These are phyloP conservation scores for Calameuta filiformis DNA, from an alignment of 2,888 invertebrate genomes.

Conservation along the genomic window DNA sequence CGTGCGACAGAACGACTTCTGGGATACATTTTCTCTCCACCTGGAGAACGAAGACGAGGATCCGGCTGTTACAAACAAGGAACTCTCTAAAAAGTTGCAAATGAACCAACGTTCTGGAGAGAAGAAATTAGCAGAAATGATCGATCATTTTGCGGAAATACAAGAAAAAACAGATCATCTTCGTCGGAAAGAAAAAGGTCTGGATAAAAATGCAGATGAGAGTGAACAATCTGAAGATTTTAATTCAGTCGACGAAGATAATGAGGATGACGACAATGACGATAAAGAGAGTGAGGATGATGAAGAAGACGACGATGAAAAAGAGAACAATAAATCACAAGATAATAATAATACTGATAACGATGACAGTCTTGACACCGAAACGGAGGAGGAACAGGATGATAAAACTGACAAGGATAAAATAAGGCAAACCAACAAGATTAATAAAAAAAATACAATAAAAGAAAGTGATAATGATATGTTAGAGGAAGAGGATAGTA, in stretches of 20 bases:
- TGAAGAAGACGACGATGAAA: not conserved
- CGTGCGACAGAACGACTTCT: conserved; percentile 46
- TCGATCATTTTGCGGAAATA: conserved; percentile 46
- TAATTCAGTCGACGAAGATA: not conserved
- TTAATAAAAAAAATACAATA: conserved; percentile 7
- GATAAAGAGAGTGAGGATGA: conserved; percentile 5
- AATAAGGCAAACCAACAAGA: no score
- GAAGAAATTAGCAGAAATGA: conserved; percentile 44
- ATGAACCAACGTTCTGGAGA: conserved; percentile 44
- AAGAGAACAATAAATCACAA: conserved; percentile 5
- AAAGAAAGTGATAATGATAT: conserved; percentile 12
- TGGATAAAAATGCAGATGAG: conserved; percentile 18
- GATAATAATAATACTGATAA: conserved; percentile 3
- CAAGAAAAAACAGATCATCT: conserved; percentile 36
- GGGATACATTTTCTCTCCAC: conserved; percentile 50
- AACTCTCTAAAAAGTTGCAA: conserved; percentile 39
- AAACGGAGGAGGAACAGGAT: not conserved
- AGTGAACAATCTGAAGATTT: conserved; percentile 13
- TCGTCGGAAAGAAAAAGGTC: not conserved
- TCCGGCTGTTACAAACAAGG: conserved; percentile 45
- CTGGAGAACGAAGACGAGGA: conserved; percentile 44
- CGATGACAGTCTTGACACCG: not conserved
- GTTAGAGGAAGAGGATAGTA: conserved; percentile 9
- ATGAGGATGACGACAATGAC: conserved; percentile 10
- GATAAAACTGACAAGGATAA: no score